A percentile compares a stretch with the other conserved stretches of the same genome.
Evolutionary conservation across 2,113 vertebrate genomes (phyloP).

Genomic region (Acinonyx jubatus): DNA sequence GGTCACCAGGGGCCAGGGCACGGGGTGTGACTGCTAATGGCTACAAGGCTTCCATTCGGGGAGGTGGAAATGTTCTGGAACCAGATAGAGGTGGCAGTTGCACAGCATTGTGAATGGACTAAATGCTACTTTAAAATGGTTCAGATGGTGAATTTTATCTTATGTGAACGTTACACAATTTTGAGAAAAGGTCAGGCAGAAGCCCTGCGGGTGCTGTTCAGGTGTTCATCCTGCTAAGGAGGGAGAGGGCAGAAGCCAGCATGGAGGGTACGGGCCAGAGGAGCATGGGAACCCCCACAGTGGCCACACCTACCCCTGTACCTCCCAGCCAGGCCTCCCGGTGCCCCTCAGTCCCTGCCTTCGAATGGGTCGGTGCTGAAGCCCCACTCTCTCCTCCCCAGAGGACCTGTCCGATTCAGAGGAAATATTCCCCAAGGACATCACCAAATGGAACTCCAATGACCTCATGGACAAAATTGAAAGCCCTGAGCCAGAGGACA

Average conservation of each 20-base stretch:
- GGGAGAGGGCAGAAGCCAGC: background rate
- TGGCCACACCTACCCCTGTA: too few species aligned
- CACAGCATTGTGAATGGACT: background rate
- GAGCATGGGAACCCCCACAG: background rate
- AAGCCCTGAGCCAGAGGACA: constrained; percentile 88
- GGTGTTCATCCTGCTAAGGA: rapidly evolving
- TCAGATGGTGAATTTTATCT: background rate
- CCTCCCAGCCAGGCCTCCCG: background rate
- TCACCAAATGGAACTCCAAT: constrained; percentile 96
- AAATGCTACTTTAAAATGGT: background rate
- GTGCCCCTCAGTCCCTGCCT: rapidly evolving
- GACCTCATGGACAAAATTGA: constrained; percentile 98
- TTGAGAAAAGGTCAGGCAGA: background rate
- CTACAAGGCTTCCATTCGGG: background rate
- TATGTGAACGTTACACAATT: background rate
- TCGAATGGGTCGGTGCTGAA: background rate
- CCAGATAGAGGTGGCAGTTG: background rate
- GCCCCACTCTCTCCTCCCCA: constrained; percentile 65
- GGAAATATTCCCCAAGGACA: constrained; percentile 94
- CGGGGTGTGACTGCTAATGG: background rate
- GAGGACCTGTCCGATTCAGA: constrained; percentile 94
- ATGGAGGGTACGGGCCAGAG: background rate
- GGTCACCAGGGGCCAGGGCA: background rate
- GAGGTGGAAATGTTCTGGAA: background rate
- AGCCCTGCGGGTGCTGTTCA: background rate